Evolutionary conservation across 2,888 invertebrate species (phyloP), one percentile per base, ranked within the genome.

Genomic region (Lasius fuliginosus): DNA sequence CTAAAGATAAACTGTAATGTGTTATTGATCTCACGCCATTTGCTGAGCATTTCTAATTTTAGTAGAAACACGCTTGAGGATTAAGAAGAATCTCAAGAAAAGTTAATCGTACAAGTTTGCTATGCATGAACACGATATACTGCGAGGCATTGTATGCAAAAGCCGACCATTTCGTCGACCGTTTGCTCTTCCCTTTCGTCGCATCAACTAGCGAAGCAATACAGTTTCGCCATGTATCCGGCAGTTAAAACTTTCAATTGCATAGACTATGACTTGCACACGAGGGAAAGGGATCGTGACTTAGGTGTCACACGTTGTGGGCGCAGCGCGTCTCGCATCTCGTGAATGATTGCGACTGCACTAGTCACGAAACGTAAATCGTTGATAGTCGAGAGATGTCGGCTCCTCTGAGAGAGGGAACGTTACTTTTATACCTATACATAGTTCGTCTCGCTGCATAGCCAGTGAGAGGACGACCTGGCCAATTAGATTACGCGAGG

Each of bases 191-290:
- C 9, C 33, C 40, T 33, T 79, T 58, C 42, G 73, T n/a, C 56
- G 58, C 60, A 49, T 46, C 33, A 64, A 30, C 40, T 64, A 60
- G 58, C 18, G 18, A 77, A 77, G 68, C 84, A 73, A 46, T 65
- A 69, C 46, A 56, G 30, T 46, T 73, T 67, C 33, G 56, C 67
- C 40, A 74, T 46, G 69, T 62, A 77, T 84, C 82, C 33, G 36
- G 58, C 58, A 67, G 74, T 75, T 82, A 74, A 27, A 84, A 82
- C 69, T 82, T 85, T 84, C 64, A 68, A 82, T 82, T 75, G 82
- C 53, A 42, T 82, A 60, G 67, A 56, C 68, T 53, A 68, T 74
- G 84, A 82, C 84, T 85, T 56, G 69, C 42, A 58, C 56, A 62
- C 60, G 27, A 27, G 27, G 56, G 3, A 64, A 75, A 64, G 40